phyloP scores from a whole-genome alignment of 2,888 invertebrate species.

The Teinopalpus imperialis region DNA sequence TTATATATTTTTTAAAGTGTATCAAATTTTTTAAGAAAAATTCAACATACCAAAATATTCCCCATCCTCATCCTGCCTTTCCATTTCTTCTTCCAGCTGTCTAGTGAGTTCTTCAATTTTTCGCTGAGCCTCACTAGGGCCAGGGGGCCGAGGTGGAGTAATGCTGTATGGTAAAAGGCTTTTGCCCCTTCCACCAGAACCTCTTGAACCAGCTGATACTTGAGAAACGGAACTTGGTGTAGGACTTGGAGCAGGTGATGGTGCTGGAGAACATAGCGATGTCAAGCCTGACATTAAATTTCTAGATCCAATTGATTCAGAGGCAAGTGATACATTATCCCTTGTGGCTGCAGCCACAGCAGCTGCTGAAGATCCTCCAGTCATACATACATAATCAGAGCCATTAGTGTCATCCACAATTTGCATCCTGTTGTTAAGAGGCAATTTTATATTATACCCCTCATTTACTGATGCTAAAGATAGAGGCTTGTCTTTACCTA shows the following conservation, averaged over 20 bases:
- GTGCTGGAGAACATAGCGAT: conserved; percentile 75
- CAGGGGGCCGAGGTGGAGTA: conserved; percentile 92
- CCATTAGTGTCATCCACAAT: conserved; percentile 88
- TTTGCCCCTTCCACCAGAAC: conserved; percentile 81
- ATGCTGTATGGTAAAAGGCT: conserved; percentile 93
- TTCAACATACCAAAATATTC: conserved; percentile 96
- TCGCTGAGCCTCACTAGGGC: conserved; percentile 95
- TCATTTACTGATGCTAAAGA: conserved; percentile 50
- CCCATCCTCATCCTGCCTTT: conserved; percentile 96
- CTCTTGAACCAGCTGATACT: conserved; percentile 82
- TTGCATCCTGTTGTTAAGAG: conserved; percentile 63
- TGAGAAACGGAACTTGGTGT: conserved; percentile 84
- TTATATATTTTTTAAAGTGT: too few species aligned
- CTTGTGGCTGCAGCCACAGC: conserved; percentile 69
- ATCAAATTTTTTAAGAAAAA: too few species aligned
- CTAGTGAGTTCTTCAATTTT: conserved; percentile 96
- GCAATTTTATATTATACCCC: conserved; percentile 44
- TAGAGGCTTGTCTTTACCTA: conserved; percentile 59
- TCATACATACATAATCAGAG: conserved; percentile 93
- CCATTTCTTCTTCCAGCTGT: conserved; percentile 97
- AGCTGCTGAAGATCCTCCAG: conserved; percentile 84
- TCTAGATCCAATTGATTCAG: conserved; percentile 63
- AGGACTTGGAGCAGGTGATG: conserved; percentile 84
- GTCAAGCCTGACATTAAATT: conserved; percentile 69
- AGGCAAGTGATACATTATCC: conserved; percentile 63